These are phyloP conservation scores for Schizopygopsis malacanthus DNA, from an alignment of 2,797 vertebrate species.

Conservation along the genomic window DNA sequence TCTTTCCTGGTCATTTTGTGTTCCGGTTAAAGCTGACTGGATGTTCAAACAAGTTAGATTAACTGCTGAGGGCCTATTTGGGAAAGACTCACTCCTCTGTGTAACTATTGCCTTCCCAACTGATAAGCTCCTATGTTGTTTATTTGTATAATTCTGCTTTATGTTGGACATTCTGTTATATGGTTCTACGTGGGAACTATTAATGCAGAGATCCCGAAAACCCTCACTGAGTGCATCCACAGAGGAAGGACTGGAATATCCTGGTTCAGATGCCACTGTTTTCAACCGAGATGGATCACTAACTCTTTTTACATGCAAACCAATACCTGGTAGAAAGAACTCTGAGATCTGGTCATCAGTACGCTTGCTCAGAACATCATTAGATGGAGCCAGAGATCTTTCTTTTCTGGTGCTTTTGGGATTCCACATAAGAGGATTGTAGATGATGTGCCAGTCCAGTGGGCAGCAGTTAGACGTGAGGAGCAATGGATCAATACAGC, in stretches of 20 bases:
- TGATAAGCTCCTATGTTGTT: constrained; percentile 2
- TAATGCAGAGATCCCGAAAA: constrained; percentile 56
- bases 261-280: constrained; percentile 34
- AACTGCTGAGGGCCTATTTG: background rate
- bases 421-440: constrained; percentile 73
- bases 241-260: constrained; percentile 7
- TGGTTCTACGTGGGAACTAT: constrained; percentile 13
- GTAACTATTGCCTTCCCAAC: background rate
- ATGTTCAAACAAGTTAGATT: constrained; percentile 16
- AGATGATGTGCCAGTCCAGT: constrained; percentile 76
- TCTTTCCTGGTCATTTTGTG: constrained; percentile 12
- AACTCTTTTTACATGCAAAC: constrained; percentile 61
- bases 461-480: constrained; percentile 74
- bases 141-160: background rate
- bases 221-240: constrained; percentile 54
- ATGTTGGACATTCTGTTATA: background rate
- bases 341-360: constrained; percentile 61
- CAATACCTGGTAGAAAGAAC: constrained; percentile 73
- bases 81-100: background rate
- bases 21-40: constrained; percentile 7
- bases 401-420: constrained; percentile 46
- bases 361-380: constrained; percentile 23
- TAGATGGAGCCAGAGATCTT: constrained; percentile 45
- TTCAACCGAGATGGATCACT: constrained; percentile 46
- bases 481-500: constrained; percentile 77